These are phyloP conservation scores for Sebastes hubbsi DNA, from an alignment of 2,797 vertebrate species.

Conservation along the genomic window DNA sequence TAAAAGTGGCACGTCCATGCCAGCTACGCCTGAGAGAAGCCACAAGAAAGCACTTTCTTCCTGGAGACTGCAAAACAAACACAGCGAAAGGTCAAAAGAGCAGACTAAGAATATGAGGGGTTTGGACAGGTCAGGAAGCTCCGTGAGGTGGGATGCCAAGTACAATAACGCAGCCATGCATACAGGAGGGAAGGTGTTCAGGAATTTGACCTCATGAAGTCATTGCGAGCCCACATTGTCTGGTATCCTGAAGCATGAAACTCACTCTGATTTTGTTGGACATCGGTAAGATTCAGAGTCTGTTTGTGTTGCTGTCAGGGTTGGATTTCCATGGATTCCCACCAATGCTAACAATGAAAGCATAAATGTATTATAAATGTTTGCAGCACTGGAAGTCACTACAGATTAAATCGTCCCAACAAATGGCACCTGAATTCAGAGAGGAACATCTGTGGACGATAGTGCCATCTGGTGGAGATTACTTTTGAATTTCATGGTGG, in stretches of 20 bases:
- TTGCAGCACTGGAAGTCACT: background rate
- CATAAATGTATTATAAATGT: background rate
- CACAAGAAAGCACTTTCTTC: slow-evolving; percentile 54
- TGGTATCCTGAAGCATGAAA: background rate
- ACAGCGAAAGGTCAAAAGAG: slow-evolving; percentile 48
- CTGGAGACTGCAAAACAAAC: slow-evolving; percentile 75
- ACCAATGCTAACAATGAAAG: background rate
- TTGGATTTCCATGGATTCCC: background rate
- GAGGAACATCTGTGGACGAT: background rate
- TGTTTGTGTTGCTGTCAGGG: slow-evolving; percentile 24
- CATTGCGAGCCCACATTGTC: slow-evolving; percentile 7
- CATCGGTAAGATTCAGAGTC: background rate
- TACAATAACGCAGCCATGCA: slow-evolving; percentile 46
- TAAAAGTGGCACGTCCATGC: slow-evolving; percentile 15
- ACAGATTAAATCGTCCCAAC: background rate
- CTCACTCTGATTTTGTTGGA: slow-evolving; percentile 1
- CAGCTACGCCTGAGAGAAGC: slow-evolving; percentile 41
- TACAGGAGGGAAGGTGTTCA: slow-evolving; percentile 50
- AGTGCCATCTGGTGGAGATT: slow-evolving; percentile 53
- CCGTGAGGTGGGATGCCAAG: slow-evolving; percentile 43
- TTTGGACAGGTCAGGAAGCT: slow-evolving; percentile 50
- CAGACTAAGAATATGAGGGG: slow-evolving; percentile 38
- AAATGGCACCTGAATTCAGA: background rate
- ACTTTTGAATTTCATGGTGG: background rate
- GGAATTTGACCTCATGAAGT: slow-evolving; percentile 57